Evolutionary conservation across 2,888 invertebrate species (phyloP), one percentile per base, ranked within the genome.

Genomic region (Spisula solida): DNA sequence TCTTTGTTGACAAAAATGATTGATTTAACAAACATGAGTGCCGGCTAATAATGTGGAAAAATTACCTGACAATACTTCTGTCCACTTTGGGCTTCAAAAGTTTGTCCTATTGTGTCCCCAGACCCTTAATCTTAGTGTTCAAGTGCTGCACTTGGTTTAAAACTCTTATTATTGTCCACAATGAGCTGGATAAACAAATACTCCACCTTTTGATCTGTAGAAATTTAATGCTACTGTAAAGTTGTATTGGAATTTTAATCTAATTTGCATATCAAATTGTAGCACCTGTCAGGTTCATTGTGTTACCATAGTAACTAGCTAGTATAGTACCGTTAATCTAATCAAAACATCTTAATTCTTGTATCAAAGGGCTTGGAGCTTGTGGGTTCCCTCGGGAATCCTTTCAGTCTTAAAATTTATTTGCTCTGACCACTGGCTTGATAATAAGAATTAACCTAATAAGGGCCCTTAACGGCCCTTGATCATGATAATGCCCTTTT

Each of bases 301-400:
- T 14, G 80, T 89, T 80, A 41, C 81, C 55, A 83, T 86, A 79
- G 83, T 8, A 83, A 89, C 83, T n/a, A 18, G 31, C 89, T 86
- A 86, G 89, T 89, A 86, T 60, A 51, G 70, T 78, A 80, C 89
- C 80, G 86, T 86, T 89, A 88, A 89, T 89, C 48, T 75, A 31
- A 75, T 51, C 31, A 29, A 10, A 18, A 20, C 5, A 75, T 51
- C 75, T 82, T 70, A 70, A 70, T 47, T 47, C 41, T 60, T 1
- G 41, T 83, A 48, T 51, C 47, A 75, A 83, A 83, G 51, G 31
- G 6, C 75, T 34, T 51, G 25, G 81, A 47, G 31, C 34, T n/a
- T 2, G 51, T 83, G 56, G 79, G 29, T 0, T n/a, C 34, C 78
- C 55, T 79, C 41, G 34, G n/a, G 56, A 85, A 51, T 25, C 51